Base-by-base conservation (phyloP, 2,888 invertebrate genomes). In the Shargacucullia verbasci region DNA sequence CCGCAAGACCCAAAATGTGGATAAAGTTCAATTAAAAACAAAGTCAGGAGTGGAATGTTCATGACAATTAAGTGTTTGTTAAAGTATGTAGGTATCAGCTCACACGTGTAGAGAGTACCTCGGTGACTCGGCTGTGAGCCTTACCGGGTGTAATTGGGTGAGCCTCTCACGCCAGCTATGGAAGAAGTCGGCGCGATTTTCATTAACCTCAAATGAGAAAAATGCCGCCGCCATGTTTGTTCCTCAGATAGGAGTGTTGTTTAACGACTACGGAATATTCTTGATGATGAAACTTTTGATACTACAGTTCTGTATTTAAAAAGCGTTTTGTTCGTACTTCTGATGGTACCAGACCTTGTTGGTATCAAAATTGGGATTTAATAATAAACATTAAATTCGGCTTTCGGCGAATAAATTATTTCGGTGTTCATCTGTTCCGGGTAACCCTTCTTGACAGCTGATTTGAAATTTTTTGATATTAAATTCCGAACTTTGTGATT, bases 171-270 rank as follows among this genome's bases (percentile, higher is more conserved):
- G 73, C 82, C 82, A 68, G 54, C 76, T 83, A 86, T 80, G 86
- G 86, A 70, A 76, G 77, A 79, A 66, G 66, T 66, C 70, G 63
- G 60, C 52, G 79, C 83, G 87, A 86, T 90, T 90, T 92, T 90
- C 89, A 91, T 91, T 91, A 90, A 88, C 89, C 88, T 88, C 83
- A 86, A 90, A 89, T 88, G 86, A 87, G 84, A 90, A 89, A 89
- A 90, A 91, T 90, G 89, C 83, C 77, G 70, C 69, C 73, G 73
- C 67, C 75, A 70, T 79, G 78, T 82, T 83, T 78, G 76, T 79
- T 79, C 74, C 77, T 59, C 44, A 55, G 60, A 61, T 61, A 70
- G 62, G 39, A 62, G 62, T 58, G 53, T 57, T 74, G 65, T 63
- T 70, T 49, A 73, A 63, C 50, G 55, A 55, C 62, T 52, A 31